Evolutionary conservation across 2,113 vertebrate species (phyloP).

Genomic region (Leucosticte australis): DNA sequence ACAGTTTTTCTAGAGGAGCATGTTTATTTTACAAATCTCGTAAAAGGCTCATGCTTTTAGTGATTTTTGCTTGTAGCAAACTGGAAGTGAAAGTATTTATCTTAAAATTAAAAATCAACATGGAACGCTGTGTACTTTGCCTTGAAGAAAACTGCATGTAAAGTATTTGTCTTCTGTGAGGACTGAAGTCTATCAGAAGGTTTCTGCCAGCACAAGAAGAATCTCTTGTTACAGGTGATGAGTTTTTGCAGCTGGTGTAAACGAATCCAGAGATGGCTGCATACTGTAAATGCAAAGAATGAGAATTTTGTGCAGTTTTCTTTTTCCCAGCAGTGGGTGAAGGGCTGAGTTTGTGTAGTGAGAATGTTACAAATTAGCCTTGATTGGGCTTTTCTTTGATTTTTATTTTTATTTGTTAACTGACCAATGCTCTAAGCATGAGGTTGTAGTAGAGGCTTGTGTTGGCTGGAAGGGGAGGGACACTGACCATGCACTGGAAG

Average conservation of each 20-base stretch:
- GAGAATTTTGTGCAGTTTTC: not conserved
- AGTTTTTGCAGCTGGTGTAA: not conserved
- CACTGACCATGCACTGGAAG: not conserved
- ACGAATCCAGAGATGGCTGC: fast-evolving
- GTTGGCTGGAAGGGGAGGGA: not conserved
- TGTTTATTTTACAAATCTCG: not conserved
- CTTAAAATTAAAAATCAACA: conserved; percentile 1
- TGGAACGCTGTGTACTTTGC: not conserved
- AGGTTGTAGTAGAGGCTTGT: not conserved
- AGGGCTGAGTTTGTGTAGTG: not conserved
- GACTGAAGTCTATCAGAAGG: not conserved
- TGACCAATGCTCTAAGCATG: not conserved
- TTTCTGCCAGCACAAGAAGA: not conserved
- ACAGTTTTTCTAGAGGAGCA: not conserved
- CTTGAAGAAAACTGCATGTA: not conserved
- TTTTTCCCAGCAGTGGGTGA: not conserved
- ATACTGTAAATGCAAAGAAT: not conserved
- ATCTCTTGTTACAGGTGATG: not conserved
- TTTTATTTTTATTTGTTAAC: not conserved
- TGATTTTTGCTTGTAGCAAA: not conserved
- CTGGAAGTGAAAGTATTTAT: not conserved
- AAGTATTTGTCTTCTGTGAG: not conserved
- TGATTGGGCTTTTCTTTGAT: not conserved
- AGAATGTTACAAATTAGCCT: not conserved
- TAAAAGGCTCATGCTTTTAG: not conserved